A percentile compares a stretch with the other conserved stretches of the same genome.
phyloP scores from a whole-genome alignment of 2,113 vertebrate genomes.

The Proteles cristata region DNA sequence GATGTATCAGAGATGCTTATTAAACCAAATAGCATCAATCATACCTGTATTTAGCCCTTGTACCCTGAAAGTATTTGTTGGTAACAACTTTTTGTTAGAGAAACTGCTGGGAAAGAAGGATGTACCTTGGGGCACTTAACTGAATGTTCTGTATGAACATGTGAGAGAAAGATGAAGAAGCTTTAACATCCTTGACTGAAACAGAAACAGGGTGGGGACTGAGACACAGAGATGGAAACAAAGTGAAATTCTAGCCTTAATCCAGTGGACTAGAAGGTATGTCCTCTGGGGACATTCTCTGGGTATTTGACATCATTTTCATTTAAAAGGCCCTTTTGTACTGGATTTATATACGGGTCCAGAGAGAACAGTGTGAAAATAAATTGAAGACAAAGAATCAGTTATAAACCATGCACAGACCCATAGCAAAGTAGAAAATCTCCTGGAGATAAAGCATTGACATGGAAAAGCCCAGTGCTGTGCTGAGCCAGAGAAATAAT shows the following conservation, averaged over 20 bases:
- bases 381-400: slow-evolving; percentile 43
- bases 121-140: not conserved
- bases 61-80: not conserved
- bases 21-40: not conserved
- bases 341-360: slow-evolving; percentile 28
- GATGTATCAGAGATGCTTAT: not conserved
- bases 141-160: not conserved
- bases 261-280: not conserved
- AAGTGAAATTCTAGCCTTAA: slow-evolving; percentile 43
- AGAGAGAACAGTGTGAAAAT: slow-evolving; percentile 38
- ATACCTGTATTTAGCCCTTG: not conserved
- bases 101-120: not conserved
- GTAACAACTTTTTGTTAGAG: not conserved
- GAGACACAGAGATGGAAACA: slow-evolving; percentile 14
- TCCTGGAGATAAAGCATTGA: slow-evolving; percentile 42
- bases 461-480: not conserved
- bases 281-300: not conserved
- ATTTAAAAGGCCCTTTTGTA: slow-evolving; percentile 50
- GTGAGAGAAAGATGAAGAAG: slow-evolving; percentile 3
- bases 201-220: slow-evolving; percentile 1
- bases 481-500: not conserved
- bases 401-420: slow-evolving; percentile 50
- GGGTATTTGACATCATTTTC: slow-evolving; percentile 53
- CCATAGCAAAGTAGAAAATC: slow-evolving; percentile 44
- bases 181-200: slow-evolving; percentile 25